Evolutionary conservation across 1,140 invertebrate genomes (phyloP), one percentile per base, ranked within the genome.

Genomic region (Drosophila miranda): DNA sequence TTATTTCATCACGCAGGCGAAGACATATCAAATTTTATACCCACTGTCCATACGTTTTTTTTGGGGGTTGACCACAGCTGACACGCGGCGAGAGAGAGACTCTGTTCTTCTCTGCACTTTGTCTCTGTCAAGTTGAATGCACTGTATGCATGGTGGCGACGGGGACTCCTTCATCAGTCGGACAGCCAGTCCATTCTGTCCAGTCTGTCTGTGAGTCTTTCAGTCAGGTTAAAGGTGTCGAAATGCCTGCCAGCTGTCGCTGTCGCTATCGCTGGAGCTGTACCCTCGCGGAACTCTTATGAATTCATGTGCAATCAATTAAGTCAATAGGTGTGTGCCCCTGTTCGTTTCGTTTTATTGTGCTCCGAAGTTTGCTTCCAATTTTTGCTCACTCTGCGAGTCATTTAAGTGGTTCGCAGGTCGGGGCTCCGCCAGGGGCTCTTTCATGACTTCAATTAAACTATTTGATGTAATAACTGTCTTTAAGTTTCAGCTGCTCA

Each of bases 221-320:
- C 75, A 30, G 26, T 51, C 67, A 70, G 76, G 76, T 86, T 67
- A 86, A 76, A 84, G 80, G 77, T 86, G 68, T 66, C 49, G 46
- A 76, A 64, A 60, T 73, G 48, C 41, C 48, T 30, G 44, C 71
- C 55, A 49, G 55, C 55, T 66, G 52, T 48, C 59, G 34, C 34
- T 23, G 23, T 3, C 4, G 34, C 34, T 23, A 4, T 3, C 4
- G 23, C 23, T 23, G 23, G 23, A 3, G 28, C 30, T 21, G 45
- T 30, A 38, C 51, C 68, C 66, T 30, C 41, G 19, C 50, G 60
- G 57, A 70, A 50, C 41, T 64, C 41, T 64, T 45, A 60, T 58
- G 66, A 84, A 79, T 76, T 63, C 68, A 66, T 84, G 52, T 79
- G 67, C 64, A 80, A 84, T 86, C 80, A 84, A 84, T 84, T 71